Conservation (phyloP, 2,888 invertebrate species). For the Adineta ricciae region DNA sequence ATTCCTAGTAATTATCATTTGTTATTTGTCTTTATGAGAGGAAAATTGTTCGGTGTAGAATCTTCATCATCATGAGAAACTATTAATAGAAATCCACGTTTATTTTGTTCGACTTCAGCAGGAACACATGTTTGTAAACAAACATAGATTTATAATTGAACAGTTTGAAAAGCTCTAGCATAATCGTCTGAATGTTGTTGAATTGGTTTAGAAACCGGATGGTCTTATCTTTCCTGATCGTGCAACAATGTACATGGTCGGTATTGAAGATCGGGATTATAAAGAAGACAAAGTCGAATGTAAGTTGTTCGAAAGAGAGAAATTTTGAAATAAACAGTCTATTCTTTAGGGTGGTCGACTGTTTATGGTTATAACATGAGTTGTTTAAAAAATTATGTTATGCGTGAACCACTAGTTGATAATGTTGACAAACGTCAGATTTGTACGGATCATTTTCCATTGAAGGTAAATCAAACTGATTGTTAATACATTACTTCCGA, state of each 20-base stretch:
- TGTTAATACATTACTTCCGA: neutral
- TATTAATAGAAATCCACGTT: too few species aligned
- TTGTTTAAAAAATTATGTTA: constrained; percentile 89
- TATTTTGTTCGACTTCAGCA: too few species aligned
- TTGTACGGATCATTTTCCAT: constrained; percentile 80
- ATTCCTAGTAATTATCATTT: constrained; percentile 63
- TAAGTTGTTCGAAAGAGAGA: too few species aligned
- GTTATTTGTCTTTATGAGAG: neutral
- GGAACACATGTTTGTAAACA: too few species aligned
- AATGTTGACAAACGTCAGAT: constrained; percentile 97
- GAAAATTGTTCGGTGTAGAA: too few species aligned
- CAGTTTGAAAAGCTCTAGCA: too few species aligned
- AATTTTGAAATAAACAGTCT: neutral
- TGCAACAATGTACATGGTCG: constrained; percentile 82
- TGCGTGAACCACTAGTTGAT: constrained; percentile 93
- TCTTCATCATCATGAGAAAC: too few species aligned
- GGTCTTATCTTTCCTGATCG: constrained; percentile 84
- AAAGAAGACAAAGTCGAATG: constrained; percentile 99
- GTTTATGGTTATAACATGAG: constrained; percentile 99
- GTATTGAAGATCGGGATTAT: constrained; percentile 80
- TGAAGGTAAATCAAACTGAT: constrained; percentile 60
- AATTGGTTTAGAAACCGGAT: constrained; percentile 48
- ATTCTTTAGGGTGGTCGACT: constrained; percentile 55
- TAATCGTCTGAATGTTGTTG: neutral
- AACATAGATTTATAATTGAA: too few species aligned